Evolutionary conservation across 2,113 vertebrate species (phyloP).

Genomic region (Cyphomyrus discorhynchus): DNA sequence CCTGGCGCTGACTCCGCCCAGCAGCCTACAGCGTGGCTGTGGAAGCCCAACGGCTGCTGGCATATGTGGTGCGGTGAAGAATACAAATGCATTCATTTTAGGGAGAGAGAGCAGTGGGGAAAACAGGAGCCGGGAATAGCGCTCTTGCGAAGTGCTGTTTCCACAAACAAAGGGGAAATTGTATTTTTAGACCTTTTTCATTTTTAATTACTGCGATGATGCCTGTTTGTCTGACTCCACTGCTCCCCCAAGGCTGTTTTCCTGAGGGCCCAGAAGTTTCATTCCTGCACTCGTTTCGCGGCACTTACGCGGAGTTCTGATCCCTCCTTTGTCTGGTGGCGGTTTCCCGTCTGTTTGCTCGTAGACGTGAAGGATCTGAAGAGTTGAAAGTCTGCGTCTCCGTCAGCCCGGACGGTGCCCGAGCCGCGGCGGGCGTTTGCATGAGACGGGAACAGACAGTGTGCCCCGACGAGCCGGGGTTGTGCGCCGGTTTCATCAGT

Average conservation of each 20-base stretch:
- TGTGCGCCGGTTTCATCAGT: not conserved
- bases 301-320: not conserved
- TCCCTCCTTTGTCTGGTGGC: not conserved
- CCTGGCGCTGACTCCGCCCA: not conserved
- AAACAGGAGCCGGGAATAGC: not conserved
- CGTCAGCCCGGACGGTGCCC: not conserved
- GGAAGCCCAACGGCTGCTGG: not conserved
- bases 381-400: not conserved
- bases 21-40: not conserved
- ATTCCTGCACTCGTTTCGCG: not conserved
- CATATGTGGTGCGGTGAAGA: not conserved
- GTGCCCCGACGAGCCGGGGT: not conserved
- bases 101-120: not conserved
- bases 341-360: not conserved
- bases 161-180: not conserved
- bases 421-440: not conserved
- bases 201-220: slow-evolving; percentile 4
- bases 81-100: not conserved
- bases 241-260: not conserved
- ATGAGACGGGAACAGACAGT: not conserved
- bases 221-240: not conserved
- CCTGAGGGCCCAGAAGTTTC: not conserved
- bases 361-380: not conserved
- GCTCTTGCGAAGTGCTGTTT: not conserved
- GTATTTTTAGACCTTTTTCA: not conserved